Base-by-base conservation (phyloP, 2,888 invertebrate genomes). In the Drosophila mimica region DNA sequence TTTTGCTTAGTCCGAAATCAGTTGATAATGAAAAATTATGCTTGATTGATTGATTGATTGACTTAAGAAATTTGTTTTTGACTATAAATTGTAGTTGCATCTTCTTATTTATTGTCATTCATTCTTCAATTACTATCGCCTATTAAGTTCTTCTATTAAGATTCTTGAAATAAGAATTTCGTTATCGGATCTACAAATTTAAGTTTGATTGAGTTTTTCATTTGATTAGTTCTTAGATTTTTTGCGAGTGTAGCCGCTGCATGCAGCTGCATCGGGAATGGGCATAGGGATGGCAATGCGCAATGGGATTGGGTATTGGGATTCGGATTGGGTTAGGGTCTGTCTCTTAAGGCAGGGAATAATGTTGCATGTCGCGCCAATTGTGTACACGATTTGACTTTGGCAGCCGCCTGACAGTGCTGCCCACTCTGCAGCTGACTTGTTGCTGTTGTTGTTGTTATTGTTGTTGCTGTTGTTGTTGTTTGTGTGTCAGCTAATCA, bases 341-440 rank as follows among this genome's bases (percentile, higher is more conserved):
- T 65, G 57, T 59, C 60, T 65, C 63, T n/a, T 28, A 49, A 56
- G 63, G 33, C 60, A 58, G 71, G 54, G 79, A 66, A 79, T 79
- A 79, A 75, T 88, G 89, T 88, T 88, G 81, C 83, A 83, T 87
- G 89, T 83, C 84, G 89, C 85, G 83, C 85, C 87, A 89, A 90
- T 90, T 87, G 87, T 82, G 81, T 89, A 91, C 91, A 91, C 91
- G 90, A 91, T 88, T 91, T 91, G 91, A 87, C 83, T 86, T 90
- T 90, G 85, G 88, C 85, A 88, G 88, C 80, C 75, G 79, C 70
- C 85, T 85, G 85, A 85, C 85, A 85, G 83, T 81, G 88, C 87
- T 85, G 85, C 85, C 85, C 88, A 85, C 85, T 83, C 81, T 63
- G 70, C 43, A 61, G 70, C 48, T 67, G 74, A 38, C 36, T 67